Evolutionary conservation across 2,113 vertebrate species (phyloP).

Genomic region (Orycteropus afer): DNA sequence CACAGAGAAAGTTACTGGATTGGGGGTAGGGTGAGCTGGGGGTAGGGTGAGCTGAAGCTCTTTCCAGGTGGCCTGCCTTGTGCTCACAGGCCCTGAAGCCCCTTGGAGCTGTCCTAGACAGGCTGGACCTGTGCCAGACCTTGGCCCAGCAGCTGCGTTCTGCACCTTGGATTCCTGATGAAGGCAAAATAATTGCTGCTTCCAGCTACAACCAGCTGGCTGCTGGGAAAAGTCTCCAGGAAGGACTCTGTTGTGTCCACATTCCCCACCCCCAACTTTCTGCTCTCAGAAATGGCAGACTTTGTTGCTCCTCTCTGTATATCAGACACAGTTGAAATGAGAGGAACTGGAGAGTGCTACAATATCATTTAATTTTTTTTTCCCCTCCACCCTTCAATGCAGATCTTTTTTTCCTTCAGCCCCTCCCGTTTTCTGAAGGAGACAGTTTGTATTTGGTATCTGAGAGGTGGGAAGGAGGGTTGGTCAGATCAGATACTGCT

Average conservation of each 20-base stretch:
- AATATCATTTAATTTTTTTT: not conserved
- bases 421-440: not conserved
- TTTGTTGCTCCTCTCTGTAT: too few species aligned
- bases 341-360: not conserved
- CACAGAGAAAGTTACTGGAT: not conserved
- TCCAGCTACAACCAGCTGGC: not conserved
- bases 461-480: not conserved
- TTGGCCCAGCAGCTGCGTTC: not conserved
- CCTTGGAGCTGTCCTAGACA: not conserved
- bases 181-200: slow-evolving; percentile 30
- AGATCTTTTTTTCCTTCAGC: not conserved
- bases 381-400: not conserved
- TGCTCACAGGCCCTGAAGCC: not conserved
- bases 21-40: too few species aligned
- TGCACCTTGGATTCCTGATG: not conserved
- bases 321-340: not conserved
- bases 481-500: not conserved
- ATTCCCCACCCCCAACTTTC: not conserved
- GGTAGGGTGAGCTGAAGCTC: not conserved
- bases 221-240: not conserved
- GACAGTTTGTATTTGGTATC: not conserved
- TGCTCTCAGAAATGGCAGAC: not conserved
- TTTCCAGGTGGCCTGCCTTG: not conserved
- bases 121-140: not conserved
- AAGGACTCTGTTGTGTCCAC: too few species aligned